These are phyloP conservation scores for Pempheris klunzingeri DNA, from an alignment of 2,797 vertebrate genomes.

Conservation along the genomic window DNA sequence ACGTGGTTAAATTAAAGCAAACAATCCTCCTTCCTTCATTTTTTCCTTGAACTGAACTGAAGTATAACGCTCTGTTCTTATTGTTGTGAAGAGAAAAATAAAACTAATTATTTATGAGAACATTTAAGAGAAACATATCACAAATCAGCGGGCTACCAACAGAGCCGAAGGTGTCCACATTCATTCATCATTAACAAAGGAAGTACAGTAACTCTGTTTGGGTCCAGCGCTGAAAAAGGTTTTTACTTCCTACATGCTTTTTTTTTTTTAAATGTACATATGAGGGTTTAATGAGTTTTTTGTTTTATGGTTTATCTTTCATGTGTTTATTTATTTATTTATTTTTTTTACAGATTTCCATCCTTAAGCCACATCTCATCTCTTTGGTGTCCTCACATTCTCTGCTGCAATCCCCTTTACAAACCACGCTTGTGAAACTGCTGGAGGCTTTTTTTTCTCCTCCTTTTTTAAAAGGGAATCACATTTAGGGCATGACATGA, in stretches of 20 bases:
- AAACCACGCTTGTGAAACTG: constrained; percentile 37
- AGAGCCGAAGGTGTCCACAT: constrained; percentile 62
- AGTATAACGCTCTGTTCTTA: constrained; percentile 8
- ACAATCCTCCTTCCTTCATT: constrained; percentile 6
- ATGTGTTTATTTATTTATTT: neutral
- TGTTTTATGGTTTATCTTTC: constrained; percentile 14
- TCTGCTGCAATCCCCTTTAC: constrained; percentile 28
- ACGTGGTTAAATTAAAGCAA: constrained; percentile 27
- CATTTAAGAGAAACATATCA: constrained; percentile 61
- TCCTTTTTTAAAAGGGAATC: constrained; percentile 41
- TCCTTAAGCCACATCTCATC: constrained; percentile 45
- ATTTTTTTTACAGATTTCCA: constrained; percentile 37
- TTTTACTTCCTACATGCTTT: constrained; percentile 45
- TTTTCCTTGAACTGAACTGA: neutral
- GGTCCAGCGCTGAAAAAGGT: constrained; percentile 38
- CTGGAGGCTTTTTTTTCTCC: neutral
- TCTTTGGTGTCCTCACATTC: constrained; percentile 77
- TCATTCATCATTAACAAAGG: constrained; percentile 50
- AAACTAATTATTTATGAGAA: constrained; percentile 49
- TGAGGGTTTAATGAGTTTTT: constrained; percentile 28
- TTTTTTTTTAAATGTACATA: constrained; percentile 61
- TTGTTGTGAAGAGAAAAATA: constrained; percentile 19
- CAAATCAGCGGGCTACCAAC: constrained; percentile 55
- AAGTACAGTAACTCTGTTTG: constrained; percentile 49
- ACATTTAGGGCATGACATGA: constrained; percentile 51